Base-by-base conservation (phyloP, 1,140 invertebrate species). In the Zaprionus gabonicus region DNA sequence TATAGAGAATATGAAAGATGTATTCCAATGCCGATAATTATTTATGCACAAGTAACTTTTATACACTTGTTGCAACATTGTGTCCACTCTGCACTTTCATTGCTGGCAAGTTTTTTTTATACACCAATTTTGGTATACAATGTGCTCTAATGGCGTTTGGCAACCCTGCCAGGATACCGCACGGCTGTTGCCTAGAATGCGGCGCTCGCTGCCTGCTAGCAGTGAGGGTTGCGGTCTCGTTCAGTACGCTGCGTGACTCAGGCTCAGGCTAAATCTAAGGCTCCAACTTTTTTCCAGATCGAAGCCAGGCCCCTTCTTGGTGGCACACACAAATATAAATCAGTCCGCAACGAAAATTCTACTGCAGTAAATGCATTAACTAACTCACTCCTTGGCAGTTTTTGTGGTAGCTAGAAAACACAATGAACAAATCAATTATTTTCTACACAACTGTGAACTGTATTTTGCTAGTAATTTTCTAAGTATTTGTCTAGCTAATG, bases 221-320 rank as follows among this genome's bases (percentile, higher is more conserved):
- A 90, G 80, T 87, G 84, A 88, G 84, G 84, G 84, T 87, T 87
- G 84, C 84, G 77, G 77, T 81, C 77, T 88, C 78, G 69, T 81
- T 73, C 65, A 80, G 85, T 82, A 69, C 85, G 81, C 81, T 72
- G 85, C 76, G 85, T 70, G 72, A 70, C 76, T 81, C 70, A 72
- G 67, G 55, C 71, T 71, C 49, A 56, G 56, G 28, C 46, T 51
- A 20, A 51, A 20, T 20, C 34, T 10, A 55, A 56, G 27, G 53
- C 27, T 56, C 53, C 7, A 13, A 27, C 6, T 75, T 56, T 53
- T 34, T 23, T 56, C 28, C 34, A 63, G 25, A 15, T 71, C 36
- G 55, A 20, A 71, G 68, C 58, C 44, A 51, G 53, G 58, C 67
- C 67, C 20, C 49, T 38, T 31, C 38, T 38, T 23, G 53, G 69